A percentile compares a stretch with the other conserved stretches of the same genome.
phyloP scores from a whole-genome alignment of 2,888 invertebrate species.

The Aethes cnicana region DNA sequence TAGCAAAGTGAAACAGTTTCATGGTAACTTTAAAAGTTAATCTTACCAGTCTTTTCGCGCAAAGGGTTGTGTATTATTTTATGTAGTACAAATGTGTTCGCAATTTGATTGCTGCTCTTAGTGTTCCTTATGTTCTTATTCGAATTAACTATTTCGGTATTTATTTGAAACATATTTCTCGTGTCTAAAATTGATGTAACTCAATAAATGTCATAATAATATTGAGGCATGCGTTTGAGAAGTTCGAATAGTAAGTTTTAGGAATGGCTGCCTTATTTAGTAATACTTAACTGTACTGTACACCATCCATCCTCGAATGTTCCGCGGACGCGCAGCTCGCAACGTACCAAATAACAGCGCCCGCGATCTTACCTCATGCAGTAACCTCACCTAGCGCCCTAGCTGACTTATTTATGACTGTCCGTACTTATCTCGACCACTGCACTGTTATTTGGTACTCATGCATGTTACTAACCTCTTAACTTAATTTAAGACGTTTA shows the following conservation, averaged over 20 bases:
- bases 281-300: constrained; percentile 59
- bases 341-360: constrained; percentile 77
- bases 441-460: constrained; percentile 81
- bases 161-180: constrained; percentile 73
- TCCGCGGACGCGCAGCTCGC: constrained; percentile 44
- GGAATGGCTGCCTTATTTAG: constrained; percentile 72
- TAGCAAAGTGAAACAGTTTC: constrained; percentile 65
- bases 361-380: constrained; percentile 71
- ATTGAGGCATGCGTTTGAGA: constrained; percentile 59
- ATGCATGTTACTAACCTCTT: constrained; percentile 59
- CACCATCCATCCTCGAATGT: constrained; percentile 57
- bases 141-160: constrained; percentile 71
- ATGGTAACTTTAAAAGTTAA: constrained; percentile 76
- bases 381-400: constrained; percentile 69
- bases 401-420: constrained; percentile 59
- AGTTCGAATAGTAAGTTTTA: constrained; percentile 59
- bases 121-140: constrained; percentile 79
- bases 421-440: constrained; percentile 73
- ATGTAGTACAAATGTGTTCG: constrained; percentile 83
- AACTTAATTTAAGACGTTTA: constrained; percentile 71
- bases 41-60: constrained; percentile 81
- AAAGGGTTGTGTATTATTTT: constrained; percentile 83
- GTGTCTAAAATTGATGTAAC: constrained; percentile 52
- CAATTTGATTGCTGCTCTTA: constrained; percentile 82
- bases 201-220: constrained; percentile 56